Conservation (phyloP, 2,888 invertebrate species). For the Diarsia dahlii region DNA sequence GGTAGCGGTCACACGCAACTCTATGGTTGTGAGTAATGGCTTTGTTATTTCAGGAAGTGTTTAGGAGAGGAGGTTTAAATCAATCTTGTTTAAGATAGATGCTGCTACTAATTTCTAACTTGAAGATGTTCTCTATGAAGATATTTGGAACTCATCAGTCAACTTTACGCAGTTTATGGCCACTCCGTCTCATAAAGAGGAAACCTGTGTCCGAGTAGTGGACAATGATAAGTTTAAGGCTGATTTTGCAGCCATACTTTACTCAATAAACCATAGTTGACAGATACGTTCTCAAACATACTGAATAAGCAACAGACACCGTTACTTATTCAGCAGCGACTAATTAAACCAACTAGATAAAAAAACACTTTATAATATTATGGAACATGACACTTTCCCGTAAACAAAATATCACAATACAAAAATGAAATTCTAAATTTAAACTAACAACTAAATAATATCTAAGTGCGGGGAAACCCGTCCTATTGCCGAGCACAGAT, state of each 20-base stretch:
- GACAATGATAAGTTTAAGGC: neutral
- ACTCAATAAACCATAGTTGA: neutral
- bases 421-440: conserved; percentile 32
- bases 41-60: conserved; percentile 12
- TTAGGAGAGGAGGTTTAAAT: conserved; percentile 3
- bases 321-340: too few species aligned
- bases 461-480: conserved; percentile 62
- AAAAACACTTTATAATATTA: too few species aligned
- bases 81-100: too few species aligned
- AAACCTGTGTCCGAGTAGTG: neutral
- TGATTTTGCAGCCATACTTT: neutral
- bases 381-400: conserved; percentile 1
- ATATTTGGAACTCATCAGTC: neutral
- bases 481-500: conserved; percentile 44
- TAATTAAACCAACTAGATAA: too few species aligned
- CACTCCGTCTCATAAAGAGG: neutral
- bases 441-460: conserved; percentile 7
- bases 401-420: neutral
- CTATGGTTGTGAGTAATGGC: conserved; percentile 15
- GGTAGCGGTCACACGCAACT: conserved; percentile 32
- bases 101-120: neutral
- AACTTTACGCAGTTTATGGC: neutral
- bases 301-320: too few species aligned
- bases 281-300: neutral
- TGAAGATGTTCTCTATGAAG: neutral